Conservation (phyloP, 2,888 invertebrate genomes). For the Aleiodes alternator region DNA sequence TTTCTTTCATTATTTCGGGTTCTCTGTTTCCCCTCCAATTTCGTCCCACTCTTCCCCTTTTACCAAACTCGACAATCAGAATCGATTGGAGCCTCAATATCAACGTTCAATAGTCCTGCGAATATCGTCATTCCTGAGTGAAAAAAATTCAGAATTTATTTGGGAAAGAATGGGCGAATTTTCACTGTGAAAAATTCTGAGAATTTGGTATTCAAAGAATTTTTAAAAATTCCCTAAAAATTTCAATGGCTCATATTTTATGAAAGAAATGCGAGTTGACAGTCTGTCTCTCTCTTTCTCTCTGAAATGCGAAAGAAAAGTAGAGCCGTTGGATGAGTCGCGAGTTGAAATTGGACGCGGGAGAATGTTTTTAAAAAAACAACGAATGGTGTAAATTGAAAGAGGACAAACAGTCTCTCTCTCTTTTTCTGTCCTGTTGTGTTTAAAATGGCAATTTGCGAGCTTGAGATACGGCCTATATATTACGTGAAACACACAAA, state of each 20-base stretch:
- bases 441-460: conserved; percentile 75
- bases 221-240: too few relatives aligned
- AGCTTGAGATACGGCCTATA: conserved; percentile 73
- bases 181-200: too few relatives aligned
- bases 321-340: conserved; percentile 45
- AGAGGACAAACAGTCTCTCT: conserved; percentile 66
- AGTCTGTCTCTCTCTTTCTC: background rate
- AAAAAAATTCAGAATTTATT: too few relatives aligned
- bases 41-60: background rate
- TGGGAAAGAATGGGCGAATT: too few relatives aligned
- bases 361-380: conserved; percentile 55
- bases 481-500: conserved; percentile 66
- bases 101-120: too few relatives aligned
- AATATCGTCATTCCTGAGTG: too few relatives aligned
- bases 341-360: conserved; percentile 60
- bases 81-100: too few relatives aligned
- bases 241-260: too few relatives aligned
- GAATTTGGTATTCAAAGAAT: too few relatives aligned
- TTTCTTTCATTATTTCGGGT: too few relatives aligned
- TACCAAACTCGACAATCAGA: background rate
- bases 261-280: background rate
- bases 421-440: conserved; percentile 67
- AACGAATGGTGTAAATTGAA: conserved; percentile 73
- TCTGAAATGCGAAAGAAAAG: conserved; percentile 35
- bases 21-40: background rate